phyloP scores from a whole-genome alignment of 2,888 invertebrate species.

The Eristalinus sepulchralis region DNA sequence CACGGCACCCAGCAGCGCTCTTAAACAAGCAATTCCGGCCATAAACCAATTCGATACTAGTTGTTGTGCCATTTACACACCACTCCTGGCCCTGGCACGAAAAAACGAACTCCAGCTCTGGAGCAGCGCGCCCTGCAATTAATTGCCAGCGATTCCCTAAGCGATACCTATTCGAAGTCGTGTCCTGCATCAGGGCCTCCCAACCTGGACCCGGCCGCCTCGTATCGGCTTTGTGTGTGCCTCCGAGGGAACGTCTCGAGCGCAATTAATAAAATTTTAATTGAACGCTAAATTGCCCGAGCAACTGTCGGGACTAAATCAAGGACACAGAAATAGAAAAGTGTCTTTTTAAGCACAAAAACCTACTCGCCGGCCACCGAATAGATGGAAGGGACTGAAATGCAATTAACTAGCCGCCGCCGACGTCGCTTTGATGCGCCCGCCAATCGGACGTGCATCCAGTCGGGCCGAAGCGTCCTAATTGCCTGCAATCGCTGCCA shows the following conservation, averaged over 20 bases:
- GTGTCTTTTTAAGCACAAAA: constrained; percentile 5
- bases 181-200: constrained; percentile 10
- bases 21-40: neutral
- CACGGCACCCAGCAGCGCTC: neutral
- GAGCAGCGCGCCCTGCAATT: constrained; percentile 34
- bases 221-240: constrained; percentile 47
- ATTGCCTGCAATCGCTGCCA: constrained; percentile 54
- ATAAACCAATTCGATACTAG: constrained; percentile 33
- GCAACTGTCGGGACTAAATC: constrained; percentile 49
- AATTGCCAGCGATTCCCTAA: constrained; percentile 44
- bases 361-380: constrained; percentile 18
- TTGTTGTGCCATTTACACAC: neutral
- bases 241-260: constrained; percentile 18
- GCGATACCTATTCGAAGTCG: constrained; percentile 37
- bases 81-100: neutral
- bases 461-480: constrained; percentile 36
- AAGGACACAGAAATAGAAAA: constrained; percentile 39
- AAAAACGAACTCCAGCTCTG: neutral
- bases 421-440: constrained; percentile 62
- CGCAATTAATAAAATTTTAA: constrained; percentile 70
- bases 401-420: constrained; percentile 63
- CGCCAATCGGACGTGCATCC: constrained; percentile 34
- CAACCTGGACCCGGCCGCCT: constrained; percentile 19
- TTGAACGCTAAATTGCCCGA: constrained; percentile 62
- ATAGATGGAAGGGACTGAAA: constrained; percentile 49